Evolutionary conservation across 2,888 invertebrate species (phyloP).

Genomic region (Pocota personata): DNA sequence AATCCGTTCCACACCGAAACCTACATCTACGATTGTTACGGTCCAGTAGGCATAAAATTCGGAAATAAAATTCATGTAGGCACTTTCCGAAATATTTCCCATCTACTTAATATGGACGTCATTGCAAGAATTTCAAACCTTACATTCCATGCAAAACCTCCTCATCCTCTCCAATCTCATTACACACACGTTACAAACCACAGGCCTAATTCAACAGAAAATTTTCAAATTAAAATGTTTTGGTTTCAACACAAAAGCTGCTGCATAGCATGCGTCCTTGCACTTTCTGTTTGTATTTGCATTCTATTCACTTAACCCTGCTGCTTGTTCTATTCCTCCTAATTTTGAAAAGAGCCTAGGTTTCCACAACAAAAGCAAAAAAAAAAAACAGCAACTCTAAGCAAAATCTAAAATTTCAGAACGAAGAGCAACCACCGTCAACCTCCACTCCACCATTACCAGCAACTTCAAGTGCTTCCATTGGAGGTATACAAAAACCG

Average conservation of each 20-base stretch:
- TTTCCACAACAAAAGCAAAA: background rate
- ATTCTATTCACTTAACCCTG: conserved; percentile 1
- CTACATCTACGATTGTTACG: too few species aligned
- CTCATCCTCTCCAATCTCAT: background rate
- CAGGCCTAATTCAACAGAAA: conserved; percentile 24
- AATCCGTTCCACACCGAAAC: too few species aligned
- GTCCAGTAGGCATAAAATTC: too few species aligned
- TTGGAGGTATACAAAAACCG: background rate
- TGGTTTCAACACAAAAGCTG: background rate
- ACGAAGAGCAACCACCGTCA: background rate
- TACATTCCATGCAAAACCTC: too few species aligned
- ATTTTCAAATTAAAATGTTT: conserved; percentile 45
- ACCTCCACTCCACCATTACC: background rate
- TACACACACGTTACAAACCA: background rate
- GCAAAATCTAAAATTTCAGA: conserved; percentile 20
- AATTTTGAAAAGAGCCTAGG: background rate
- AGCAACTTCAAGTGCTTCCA: background rate
- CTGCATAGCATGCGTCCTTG: conserved; percentile 13
- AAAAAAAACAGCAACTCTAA: background rate
- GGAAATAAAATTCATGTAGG: too few species aligned
- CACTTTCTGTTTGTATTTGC: background rate
- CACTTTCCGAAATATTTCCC: too few species aligned
- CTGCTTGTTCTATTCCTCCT: background rate
- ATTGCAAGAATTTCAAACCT: too few species aligned
- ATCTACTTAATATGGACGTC: too few species aligned